A percentile compares a stretch with the other conserved stretches of the same genome.
Conservation (phyloP, 2,888 invertebrate genomes). For the Nephrotoma appendiculata region DNA sequence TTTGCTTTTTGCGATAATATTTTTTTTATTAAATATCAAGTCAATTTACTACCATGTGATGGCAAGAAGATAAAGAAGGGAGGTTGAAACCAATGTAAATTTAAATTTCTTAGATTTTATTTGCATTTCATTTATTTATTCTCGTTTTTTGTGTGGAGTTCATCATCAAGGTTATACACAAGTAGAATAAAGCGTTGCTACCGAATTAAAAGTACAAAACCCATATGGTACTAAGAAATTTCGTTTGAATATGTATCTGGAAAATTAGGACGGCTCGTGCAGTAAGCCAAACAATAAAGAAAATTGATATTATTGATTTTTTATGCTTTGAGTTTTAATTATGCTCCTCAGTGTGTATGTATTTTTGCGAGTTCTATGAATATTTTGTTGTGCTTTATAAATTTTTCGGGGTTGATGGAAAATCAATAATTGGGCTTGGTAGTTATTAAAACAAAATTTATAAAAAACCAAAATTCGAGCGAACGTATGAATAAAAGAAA, state of each 20-base stretch:
- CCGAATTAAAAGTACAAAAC: not conserved
- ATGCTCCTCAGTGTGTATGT: not conserved
- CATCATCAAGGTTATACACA: not conserved
- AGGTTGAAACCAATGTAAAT: not conserved
- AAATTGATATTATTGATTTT: not conserved
- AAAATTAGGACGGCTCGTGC: no score
- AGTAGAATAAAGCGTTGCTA: not conserved
- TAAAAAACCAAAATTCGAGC: not conserved
- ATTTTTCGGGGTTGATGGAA: not conserved
- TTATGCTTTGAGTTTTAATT: not conserved
- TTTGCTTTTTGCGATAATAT: not conserved
- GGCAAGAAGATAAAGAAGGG: not conserved
- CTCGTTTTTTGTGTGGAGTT: not conserved
- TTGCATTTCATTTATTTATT: not conserved
- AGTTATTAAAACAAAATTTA: not conserved
- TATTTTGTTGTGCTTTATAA: no score
- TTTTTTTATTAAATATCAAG: not conserved
- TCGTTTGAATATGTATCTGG: not conserved
- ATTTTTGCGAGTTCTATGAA: no score
- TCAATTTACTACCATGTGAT: not conserved
- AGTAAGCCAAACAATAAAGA: not conserved
- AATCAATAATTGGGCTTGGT: not conserved
- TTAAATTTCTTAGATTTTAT: not conserved
- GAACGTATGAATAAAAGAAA: not conserved
- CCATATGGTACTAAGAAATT: not conserved